Evolutionary conservation across 1,140 invertebrate species (phyloP), one percentile per base, ranked within the genome.

Genomic region (Drosophila bipectinata): DNA sequence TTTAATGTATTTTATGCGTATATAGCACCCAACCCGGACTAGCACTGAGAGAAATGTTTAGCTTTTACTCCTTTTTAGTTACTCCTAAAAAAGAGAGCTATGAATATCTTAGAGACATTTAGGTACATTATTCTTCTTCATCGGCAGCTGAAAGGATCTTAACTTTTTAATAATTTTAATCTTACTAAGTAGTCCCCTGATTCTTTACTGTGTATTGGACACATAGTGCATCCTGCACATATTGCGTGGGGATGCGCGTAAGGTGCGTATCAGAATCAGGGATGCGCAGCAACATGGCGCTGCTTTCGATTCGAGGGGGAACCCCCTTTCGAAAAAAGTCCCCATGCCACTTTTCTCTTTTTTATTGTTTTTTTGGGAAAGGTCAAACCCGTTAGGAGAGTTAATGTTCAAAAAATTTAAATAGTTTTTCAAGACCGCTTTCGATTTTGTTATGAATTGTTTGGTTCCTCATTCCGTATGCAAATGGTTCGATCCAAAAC

Each of bases 271-370:
- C 61, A 58, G 10, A 37, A n/a, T 56, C 41, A 14, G 51, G 51
- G 51, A 69, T 69, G 66, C 66, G 66, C 66, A 63, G 58, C 72
- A 79, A 76, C 63, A 83, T 79, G 75, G 80, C 71, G 76, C 39
- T 53, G 48, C 49, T 41, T 67, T 52, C 45, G 45, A 15, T 26
- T 26, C 56, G 60, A 28, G 48, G 12, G 15, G 12, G 15, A 18
- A 15, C 53, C 72, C 64, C 73, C 9, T 12, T 12, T 14, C 8
- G 26, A 48, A 30, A 30, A 9, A 21, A 9, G 5, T 2, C 60
- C 15, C 9, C 41, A 18, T 15, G 15, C 6, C 8, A 2, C 5
- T 49, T 55, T 67, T 56, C 34, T 59, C 34, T 59, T 52, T 52
- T 21, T 21, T 21, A 1, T 18, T 18, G 18, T 18, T 21, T 21